phyloP scores from a whole-genome alignment of 2,113 vertebrate species.

The Hucho hucho region DNA sequence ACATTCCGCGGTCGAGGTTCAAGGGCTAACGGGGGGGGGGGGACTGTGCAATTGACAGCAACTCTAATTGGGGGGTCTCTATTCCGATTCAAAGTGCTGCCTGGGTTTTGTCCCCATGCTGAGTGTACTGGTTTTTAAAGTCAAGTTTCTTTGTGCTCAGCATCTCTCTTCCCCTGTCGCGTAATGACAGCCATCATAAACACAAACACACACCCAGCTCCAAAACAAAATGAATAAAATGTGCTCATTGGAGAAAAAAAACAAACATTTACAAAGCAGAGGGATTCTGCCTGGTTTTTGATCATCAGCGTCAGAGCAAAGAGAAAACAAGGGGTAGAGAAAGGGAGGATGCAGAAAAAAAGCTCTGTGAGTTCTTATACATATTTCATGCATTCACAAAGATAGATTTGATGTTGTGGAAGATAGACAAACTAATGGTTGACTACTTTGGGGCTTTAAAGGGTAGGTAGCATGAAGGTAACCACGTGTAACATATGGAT shows the following conservation, averaged over 20 bases:
- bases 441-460: slow-evolving; percentile 25
- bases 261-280: neutral
- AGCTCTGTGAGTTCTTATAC: neutral
- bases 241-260: slow-evolving; percentile 1
- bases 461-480: neutral
- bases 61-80: neutral
- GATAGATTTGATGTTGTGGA: slow-evolving; percentile 10
- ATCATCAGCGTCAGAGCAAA: slow-evolving; percentile 6
- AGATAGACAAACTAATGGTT: slow-evolving; percentile 19
- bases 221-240: slow-evolving; percentile 16
- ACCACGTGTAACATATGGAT: no score
- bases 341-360: neutral
- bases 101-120: neutral
- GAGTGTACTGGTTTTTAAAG: neutral
- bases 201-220: slow-evolving; percentile 10
- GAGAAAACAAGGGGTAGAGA: slow-evolving; percentile 1
- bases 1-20: neutral
- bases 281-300: slow-evolving; percentile 9
- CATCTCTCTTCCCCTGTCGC: neutral
- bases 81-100: slow-evolving; percentile 12
- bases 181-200: slow-evolving; percentile 5
- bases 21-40: neutral
- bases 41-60: neutral
- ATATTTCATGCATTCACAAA: slow-evolving; percentile 11
- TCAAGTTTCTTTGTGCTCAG: slow-evolving; percentile 6